Conservation (phyloP, 2,797 vertebrate genomes). For the Prunella strophiata region DNA sequence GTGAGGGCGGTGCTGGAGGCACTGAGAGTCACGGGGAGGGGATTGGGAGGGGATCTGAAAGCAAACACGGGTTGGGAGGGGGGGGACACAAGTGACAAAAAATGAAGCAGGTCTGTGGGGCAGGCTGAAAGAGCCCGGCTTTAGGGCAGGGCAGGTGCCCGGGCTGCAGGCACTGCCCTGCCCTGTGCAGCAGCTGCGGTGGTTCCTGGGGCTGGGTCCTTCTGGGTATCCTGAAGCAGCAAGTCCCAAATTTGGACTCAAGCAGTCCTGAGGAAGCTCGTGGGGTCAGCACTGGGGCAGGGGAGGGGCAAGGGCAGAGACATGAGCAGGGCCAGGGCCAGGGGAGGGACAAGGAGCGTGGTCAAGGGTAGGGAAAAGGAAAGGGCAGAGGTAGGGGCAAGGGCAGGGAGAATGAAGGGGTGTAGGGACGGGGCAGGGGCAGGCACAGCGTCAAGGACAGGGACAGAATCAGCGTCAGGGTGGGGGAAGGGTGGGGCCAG, state of each 20-base stretch:
- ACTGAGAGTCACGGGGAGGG: accelerated
- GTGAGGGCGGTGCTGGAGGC: neutral
- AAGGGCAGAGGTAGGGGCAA: neutral
- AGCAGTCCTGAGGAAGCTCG: neutral
- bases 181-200: neutral
- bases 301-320: neutral
- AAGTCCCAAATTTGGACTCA: neutral
- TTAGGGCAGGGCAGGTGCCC: no score
- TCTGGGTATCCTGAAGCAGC: neutral
- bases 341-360: neutral
- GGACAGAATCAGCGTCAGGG: no score
- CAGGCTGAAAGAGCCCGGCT: accelerated
- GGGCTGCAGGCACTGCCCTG: neutral
- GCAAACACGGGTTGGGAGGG: neutral
- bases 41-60: accelerated
- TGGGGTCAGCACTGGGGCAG: neutral
- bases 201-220: neutral
- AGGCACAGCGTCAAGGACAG: neutral
- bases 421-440: neutral
- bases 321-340: no score
- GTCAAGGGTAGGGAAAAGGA: neutral
- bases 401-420: neutral
- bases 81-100: neutral
- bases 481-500: neutral
- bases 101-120: accelerated